Percentiles rank a stretch among this genome's conserved stretches.
phyloP scores from a whole-genome alignment of 2,113 vertebrate genomes.

The Sinocyclocheilus anophthalmus region DNA sequence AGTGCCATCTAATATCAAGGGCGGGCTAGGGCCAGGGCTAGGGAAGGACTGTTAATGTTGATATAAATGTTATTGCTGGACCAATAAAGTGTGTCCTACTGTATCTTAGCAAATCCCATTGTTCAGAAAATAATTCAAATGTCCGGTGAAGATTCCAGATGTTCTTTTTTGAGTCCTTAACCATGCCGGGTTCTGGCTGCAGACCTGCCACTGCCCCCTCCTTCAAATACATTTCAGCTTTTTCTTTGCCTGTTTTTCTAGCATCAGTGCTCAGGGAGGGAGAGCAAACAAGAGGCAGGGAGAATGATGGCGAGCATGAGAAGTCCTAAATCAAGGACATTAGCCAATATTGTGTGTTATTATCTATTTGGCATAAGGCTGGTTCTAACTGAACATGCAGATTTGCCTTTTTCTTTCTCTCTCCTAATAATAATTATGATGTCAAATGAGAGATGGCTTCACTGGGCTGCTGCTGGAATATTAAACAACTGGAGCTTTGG shows the following conservation, averaged over 20 bases:
- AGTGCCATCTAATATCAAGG: neutral
- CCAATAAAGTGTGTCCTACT: neutral
- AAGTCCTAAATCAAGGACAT: slow-evolving; percentile 73
- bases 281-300: neutral
- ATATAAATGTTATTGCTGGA: neutral
- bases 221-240: neutral
- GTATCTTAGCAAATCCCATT: neutral
- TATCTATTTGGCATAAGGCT: slow-evolving; percentile 70
- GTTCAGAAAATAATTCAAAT: no score
- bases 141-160: no score
- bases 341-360: slow-evolving; percentile 67
- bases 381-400: slow-evolving; percentile 73
- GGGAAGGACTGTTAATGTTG: neutral
- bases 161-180: neutral
- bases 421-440: slow-evolving; percentile 73
- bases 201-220: neutral
- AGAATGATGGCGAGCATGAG: slow-evolving; percentile 29
- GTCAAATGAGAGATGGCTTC: slow-evolving; percentile 68
- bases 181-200: neutral
- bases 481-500: slow-evolving; percentile 59
- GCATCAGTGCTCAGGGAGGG: neutral
- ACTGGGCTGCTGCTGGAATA: slow-evolving; percentile 63
- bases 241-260: neutral
- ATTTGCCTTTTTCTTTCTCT: slow-evolving; percentile 69
- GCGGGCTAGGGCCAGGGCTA: neutral